Conservation (phyloP, 2,888 invertebrate genomes). For the Fragum sueziense region DNA sequence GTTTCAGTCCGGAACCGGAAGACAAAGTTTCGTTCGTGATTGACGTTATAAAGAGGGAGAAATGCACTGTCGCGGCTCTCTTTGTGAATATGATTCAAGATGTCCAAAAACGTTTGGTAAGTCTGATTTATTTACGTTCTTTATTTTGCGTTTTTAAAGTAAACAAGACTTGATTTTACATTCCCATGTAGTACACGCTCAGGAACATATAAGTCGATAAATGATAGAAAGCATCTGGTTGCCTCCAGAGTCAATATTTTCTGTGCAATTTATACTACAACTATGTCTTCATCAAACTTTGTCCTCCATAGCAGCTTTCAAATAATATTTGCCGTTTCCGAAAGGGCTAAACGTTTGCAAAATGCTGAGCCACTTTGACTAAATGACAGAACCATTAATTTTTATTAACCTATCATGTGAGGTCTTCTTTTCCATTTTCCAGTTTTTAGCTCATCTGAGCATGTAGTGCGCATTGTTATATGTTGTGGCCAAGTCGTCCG, state of each 20-base stretch:
- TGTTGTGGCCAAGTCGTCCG: no score
- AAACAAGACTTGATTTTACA: no score
- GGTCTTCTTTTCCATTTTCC: no score
- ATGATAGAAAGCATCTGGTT: neutral
- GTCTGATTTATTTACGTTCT: neutral
- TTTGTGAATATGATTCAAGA: neutral
- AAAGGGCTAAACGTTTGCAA: no score
- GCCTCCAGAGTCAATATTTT: neutral
- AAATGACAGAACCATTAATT: no score
- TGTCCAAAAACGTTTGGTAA: neutral
- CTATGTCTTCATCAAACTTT: no score
- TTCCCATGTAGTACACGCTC: neutral
- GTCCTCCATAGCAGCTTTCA: no score
- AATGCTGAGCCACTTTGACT: no score
- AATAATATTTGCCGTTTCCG: no score
- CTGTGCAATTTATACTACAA: neutral
- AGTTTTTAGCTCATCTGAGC: no score
- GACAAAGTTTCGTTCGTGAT: constrained; percentile 1
- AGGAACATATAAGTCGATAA: neutral
- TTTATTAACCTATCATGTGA: no score
- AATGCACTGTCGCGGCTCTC: constrained; percentile 1
- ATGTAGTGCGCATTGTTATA: no score
- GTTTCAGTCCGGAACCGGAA: constrained; percentile 11
- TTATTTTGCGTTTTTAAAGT: neutral
- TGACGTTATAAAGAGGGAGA: constrained; percentile 16